Evolutionary conservation across 2,797 vertebrate species (phyloP).

Genomic region (Sebastes wilsoni): DNA sequence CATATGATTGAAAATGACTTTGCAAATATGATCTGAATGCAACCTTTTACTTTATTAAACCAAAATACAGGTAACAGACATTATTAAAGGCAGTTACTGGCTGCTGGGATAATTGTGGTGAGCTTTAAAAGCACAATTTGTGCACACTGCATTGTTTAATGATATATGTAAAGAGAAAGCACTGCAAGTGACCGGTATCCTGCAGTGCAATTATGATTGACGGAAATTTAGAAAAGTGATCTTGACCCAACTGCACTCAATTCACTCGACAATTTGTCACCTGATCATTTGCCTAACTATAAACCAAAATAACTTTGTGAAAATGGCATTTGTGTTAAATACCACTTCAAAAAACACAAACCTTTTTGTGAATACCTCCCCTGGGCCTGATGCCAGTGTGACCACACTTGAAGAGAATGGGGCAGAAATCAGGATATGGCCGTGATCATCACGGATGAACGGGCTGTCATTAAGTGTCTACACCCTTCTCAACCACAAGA

Average conservation of each 20-base stretch:
- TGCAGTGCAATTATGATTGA: background rate
- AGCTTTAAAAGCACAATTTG: background rate
- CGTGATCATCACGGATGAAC: constrained; percentile 9
- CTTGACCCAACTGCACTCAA: background rate
- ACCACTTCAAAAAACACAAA: background rate
- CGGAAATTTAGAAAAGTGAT: background rate
- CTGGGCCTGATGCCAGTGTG: background rate
- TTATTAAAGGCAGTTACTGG: background rate
- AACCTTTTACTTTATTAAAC: background rate
- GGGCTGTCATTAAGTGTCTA: background rate
- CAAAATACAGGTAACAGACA: background rate
- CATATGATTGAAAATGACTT: background rate
- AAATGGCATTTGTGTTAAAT: background rate
- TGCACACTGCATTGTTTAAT: background rate
- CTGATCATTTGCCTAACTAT: background rate
- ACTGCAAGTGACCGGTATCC: background rate
- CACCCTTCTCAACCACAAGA: background rate
- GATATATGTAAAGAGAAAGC: background rate
- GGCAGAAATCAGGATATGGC: background rate
- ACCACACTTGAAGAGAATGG: background rate
- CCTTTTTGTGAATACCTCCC: background rate
- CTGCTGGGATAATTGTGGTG: background rate
- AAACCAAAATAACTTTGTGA: background rate
- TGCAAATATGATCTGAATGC: constrained; percentile 5
- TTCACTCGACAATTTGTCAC: background rate